Evolutionary conservation across 2,797 vertebrate species (phyloP).

Genomic region (Tarsius wallacei): DNA sequence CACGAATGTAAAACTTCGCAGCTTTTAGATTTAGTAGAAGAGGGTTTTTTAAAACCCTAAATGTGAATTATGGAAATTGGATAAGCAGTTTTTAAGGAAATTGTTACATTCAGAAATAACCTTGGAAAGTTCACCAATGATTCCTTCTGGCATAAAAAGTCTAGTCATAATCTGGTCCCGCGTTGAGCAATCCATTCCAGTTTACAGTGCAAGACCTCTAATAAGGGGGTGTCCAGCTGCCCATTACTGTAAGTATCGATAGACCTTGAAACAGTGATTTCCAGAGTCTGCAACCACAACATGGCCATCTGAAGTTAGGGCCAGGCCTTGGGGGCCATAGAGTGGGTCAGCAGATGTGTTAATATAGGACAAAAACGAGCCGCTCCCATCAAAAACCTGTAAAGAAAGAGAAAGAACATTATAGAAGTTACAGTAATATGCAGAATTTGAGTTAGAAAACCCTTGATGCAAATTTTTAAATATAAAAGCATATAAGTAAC

Average conservation of each 20-base stretch:
- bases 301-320: slow-evolving; percentile 97
- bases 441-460: background rate
- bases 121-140: slow-evolving; percentile 85
- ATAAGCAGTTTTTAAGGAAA: slow-evolving; percentile 90
- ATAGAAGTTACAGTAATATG: background rate
- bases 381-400: slow-evolving; percentile 99
- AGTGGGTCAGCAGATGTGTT: slow-evolving; percentile 99
- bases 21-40: slow-evolving; percentile 86
- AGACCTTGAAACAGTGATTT: slow-evolving; percentile 99
- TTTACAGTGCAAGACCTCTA: slow-evolving; percentile 84
- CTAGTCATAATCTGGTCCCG: slow-evolving; percentile 86
- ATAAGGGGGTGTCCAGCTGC: slow-evolving; percentile 64
- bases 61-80: slow-evolving; percentile 87
- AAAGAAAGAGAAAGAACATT: slow-evolving; percentile 63
- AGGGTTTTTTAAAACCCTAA: slow-evolving; percentile 85
- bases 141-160: slow-evolving; percentile 87
- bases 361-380: slow-evolving; percentile 99
- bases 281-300: slow-evolving; percentile 99
- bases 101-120: slow-evolving; percentile 90
- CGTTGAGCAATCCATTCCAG: slow-evolving; percentile 82
- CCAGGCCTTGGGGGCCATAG: slow-evolving; percentile 98
- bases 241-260: slow-evolving; percentile 97
- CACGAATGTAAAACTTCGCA: slow-evolving; percentile 86
- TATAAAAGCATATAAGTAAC: background rate
- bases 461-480: background rate